Percentiles rank a stretch among this genome's conserved stretches.
These are phyloP conservation scores for Aythya fuligula DNA, from an alignment of 2,797 vertebrate species.

Conservation along the genomic window DNA sequence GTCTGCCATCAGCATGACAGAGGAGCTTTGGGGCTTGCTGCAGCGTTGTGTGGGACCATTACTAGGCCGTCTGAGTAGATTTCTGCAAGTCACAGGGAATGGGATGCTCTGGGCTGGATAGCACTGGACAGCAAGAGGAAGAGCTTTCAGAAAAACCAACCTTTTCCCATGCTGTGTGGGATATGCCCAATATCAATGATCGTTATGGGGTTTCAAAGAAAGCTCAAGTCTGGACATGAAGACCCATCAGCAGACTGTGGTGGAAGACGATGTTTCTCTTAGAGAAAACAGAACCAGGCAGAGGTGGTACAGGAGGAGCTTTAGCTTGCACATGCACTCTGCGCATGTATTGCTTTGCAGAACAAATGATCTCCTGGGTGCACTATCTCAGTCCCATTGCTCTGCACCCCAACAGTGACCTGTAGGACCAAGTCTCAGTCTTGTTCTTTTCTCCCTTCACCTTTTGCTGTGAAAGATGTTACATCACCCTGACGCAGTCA, in stretches of 20 bases:
- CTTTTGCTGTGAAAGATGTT: constrained; percentile 82
- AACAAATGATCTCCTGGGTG: neutral
- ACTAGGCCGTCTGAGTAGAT: neutral
- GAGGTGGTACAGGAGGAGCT: neutral
- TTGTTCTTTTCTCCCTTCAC: neutral
- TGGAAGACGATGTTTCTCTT: neutral
- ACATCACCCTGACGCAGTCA: constrained; percentile 96
- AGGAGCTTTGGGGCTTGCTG: neutral
- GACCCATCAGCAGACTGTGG: neutral
- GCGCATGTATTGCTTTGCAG: neutral
- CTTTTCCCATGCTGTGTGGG: rapidly evolving
- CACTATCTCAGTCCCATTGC: neutral
- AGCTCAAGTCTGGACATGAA: neutral
- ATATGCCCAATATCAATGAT: neutral
- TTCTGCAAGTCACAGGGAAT: neutral
- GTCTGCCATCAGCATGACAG: neutral
- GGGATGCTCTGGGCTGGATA: neutral
- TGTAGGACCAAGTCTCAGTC: neutral
- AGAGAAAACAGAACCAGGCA: neutral
- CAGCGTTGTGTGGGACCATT: neutral
- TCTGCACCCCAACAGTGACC: neutral
- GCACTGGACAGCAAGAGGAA: neutral
- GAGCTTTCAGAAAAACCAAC: neutral
- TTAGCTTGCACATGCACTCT: neutral
- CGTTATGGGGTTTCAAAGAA: neutral